Evolutionary conservation across 2,888 invertebrate genomes (phyloP).

Genomic region (Drosophila affinis): DNA sequence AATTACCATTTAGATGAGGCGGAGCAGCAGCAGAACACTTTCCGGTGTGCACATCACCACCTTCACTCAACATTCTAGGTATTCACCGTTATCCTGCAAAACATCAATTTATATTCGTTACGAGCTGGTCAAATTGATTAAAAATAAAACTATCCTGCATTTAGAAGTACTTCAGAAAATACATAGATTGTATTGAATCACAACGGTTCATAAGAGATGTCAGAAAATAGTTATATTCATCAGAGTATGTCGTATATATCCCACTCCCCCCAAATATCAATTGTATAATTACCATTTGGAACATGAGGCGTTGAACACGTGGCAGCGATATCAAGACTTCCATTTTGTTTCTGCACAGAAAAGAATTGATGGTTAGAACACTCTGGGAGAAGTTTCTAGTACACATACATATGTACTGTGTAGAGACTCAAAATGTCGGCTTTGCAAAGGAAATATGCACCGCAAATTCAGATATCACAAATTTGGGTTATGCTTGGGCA

Average conservation of each 20-base stretch:
- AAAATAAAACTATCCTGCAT: not conserved
- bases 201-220: constrained; percentile 82
- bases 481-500: constrained; percentile 83
- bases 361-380: not conserved
- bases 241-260: constrained; percentile 22
- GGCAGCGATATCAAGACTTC: not conserved
- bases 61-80: not conserved
- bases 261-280: not conserved
- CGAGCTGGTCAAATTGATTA: not conserved
- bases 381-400: not conserved
- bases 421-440: constrained; percentile 47
- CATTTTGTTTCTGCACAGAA: constrained; percentile 37
- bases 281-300: constrained; percentile 12
- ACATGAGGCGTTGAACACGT: constrained; percentile 1
- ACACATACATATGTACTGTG: not conserved
- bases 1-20: constrained; percentile 16
- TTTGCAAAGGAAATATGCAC: constrained; percentile 80
- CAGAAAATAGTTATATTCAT: constrained; percentile 80
- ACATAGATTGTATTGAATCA: constrained; percentile 71
- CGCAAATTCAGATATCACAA: constrained; percentile 72
- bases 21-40: too few species aligned
- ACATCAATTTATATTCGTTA: not conserved
- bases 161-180: constrained; percentile 51
- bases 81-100: not conserved
- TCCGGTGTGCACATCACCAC: too few species aligned